Evolutionary conservation across 2,113 vertebrate species (phyloP).

Genomic region (Tragelaphus buxtoni): DNA sequence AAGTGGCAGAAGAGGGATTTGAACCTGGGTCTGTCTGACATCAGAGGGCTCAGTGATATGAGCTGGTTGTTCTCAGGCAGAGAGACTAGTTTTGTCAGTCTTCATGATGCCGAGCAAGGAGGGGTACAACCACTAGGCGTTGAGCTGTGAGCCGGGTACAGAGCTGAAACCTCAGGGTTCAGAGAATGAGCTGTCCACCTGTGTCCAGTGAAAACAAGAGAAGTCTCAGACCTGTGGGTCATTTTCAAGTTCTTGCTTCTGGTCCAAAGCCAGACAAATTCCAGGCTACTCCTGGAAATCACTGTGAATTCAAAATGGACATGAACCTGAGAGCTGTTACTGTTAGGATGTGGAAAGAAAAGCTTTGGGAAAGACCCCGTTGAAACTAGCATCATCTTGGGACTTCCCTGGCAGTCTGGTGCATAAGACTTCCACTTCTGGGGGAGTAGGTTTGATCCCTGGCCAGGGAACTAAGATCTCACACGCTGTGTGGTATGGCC

Average conservation of each 20-base stretch:
- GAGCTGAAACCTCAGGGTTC: not conserved
- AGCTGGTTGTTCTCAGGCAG: not conserved
- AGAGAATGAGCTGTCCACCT: not conserved
- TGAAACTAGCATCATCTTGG: not conserved
- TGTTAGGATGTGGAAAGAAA: not conserved
- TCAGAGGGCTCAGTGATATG: not conserved
- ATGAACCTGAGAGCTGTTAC: fast-evolving
- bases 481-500: not conserved
- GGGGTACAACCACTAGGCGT: fast-evolving
- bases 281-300: not conserved
- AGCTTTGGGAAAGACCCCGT: not conserved
- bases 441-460: not conserved
- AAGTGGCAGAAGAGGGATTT: not conserved
- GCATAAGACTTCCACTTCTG: not conserved
- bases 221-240: not conserved
- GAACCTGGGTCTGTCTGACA: not conserved
- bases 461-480: not conserved
- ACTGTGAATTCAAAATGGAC: not conserved
- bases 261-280: not conserved
- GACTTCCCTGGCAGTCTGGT: not conserved
- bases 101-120: too few species aligned
- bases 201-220: not conserved
- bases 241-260: not conserved
- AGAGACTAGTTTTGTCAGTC: not conserved
- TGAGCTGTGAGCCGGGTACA: not conserved